Evolutionary conservation across 1,140 invertebrate species (phyloP).

Genomic region (Eufriesea mexicana): DNA sequence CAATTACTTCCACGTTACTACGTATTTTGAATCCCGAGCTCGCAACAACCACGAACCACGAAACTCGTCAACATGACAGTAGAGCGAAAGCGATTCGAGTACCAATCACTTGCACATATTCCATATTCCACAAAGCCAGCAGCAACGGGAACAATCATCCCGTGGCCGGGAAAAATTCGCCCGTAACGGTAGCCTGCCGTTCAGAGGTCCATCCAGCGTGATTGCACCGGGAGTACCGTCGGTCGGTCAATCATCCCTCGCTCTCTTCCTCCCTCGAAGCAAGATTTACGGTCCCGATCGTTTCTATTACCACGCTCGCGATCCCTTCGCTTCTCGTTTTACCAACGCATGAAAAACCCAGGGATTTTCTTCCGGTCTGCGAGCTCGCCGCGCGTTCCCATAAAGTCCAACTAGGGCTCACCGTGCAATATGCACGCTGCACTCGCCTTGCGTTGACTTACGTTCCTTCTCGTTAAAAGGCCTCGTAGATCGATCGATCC

Average conservation of each 20-base stretch:
- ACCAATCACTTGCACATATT: background rate
- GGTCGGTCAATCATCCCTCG: slow-evolving; percentile 15
- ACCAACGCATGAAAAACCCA: slow-evolving; percentile 7
- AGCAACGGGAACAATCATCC: slow-evolving; percentile 2
- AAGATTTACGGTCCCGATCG: slow-evolving; percentile 14
- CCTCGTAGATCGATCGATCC: slow-evolving; percentile 42
- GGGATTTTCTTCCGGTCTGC: slow-evolving; percentile 32
- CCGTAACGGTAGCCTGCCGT: slow-evolving; percentile 13
- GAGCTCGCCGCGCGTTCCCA: slow-evolving; percentile 21
- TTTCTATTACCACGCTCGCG: background rate
- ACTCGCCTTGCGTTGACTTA: slow-evolving; percentile 11
- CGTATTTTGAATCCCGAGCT: background rate
- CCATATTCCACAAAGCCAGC: background rate
- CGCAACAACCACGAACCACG: background rate
- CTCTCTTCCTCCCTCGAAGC: slow-evolving; percentile 3
- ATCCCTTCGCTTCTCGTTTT: background rate
- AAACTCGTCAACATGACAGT: background rate
- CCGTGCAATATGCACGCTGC: slow-evolving; percentile 36
- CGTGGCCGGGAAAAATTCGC: background rate
- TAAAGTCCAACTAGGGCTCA: slow-evolving; percentile 39
- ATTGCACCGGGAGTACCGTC: background rate
- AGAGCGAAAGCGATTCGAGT: background rate
- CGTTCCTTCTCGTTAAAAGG: slow-evolving; percentile 42
- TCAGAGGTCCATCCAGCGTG: background rate
- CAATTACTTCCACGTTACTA: background rate